These are phyloP conservation scores for Boloria selene DNA, from an alignment of 2,888 invertebrate genomes.

Conservation along the genomic window DNA sequence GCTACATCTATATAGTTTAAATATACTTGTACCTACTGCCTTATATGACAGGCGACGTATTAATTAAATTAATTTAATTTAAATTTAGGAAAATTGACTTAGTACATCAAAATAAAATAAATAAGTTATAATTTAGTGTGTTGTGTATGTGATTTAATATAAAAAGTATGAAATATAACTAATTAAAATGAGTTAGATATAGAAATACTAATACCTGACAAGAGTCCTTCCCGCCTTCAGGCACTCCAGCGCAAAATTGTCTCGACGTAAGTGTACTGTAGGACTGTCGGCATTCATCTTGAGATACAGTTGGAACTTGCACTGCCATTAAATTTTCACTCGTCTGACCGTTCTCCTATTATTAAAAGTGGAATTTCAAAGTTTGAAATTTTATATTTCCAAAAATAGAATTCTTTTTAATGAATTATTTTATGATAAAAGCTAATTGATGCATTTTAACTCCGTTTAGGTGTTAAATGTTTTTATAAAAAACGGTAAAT, in stretches of 20 bases:
- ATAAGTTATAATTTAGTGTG: too few species aligned
- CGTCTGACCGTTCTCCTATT: constrained; percentile 57
- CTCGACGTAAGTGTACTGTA: constrained; percentile 54
- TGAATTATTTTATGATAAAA: background rate
- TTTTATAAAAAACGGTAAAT: too few species aligned
- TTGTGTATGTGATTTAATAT: background rate
- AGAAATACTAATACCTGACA: constrained; percentile 58
- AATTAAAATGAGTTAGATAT: background rate
- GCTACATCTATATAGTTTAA: too few species aligned
- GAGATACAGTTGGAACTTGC: constrained; percentile 49
- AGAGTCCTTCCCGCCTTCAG: constrained; percentile 69
- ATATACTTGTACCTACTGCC: too few species aligned
- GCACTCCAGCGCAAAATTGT: constrained; percentile 68
- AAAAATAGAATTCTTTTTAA: background rate
- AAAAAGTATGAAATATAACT: background rate
- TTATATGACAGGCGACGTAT: too few species aligned
- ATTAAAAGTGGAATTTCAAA: constrained; percentile 18
- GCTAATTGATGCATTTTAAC: too few species aligned
- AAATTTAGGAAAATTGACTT: too few species aligned
- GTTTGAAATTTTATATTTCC: background rate
- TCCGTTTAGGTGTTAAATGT: too few species aligned
- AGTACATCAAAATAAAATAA: too few species aligned
- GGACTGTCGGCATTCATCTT: constrained; percentile 46
- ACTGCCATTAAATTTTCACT: constrained; percentile 56
- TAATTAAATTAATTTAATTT: too few species aligned